phyloP scores from a whole-genome alignment of 2,113 vertebrate species.

The Bettongia penicillata region DNA sequence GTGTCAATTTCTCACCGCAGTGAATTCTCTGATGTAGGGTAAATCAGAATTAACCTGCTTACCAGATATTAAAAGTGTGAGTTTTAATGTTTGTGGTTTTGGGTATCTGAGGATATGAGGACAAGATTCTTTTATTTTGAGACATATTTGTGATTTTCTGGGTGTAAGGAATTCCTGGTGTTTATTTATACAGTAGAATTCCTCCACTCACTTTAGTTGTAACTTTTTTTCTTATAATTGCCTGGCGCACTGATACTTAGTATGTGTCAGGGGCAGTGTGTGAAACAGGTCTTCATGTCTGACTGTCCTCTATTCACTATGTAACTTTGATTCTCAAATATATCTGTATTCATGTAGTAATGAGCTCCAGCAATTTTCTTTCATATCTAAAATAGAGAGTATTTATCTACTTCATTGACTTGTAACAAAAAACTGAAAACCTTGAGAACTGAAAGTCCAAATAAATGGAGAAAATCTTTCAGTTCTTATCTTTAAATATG shows the following conservation, averaged over 20 bases:
- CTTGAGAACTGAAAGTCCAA: background rate
- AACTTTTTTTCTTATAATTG: background rate
- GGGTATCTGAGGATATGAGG: background rate
- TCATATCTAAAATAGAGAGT: background rate
- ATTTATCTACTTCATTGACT: background rate
- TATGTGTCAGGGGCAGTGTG: background rate
- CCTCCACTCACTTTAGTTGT: background rate
- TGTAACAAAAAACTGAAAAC: background rate
- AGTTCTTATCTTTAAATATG: background rate
- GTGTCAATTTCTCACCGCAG: background rate
- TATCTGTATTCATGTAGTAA: background rate
- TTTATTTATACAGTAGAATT: background rate
- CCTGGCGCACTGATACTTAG: background rate
- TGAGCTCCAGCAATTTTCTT: background rate
- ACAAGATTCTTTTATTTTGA: background rate
- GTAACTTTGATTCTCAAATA: background rate
- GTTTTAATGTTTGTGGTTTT: background rate
- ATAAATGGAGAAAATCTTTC: background rate
- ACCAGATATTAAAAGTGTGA: background rate
- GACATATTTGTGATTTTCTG: background rate
- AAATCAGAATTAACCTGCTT: background rate
- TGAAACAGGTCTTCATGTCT: background rate
- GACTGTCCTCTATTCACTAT: background rate
- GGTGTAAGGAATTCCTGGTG: background rate
- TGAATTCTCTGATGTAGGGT: background rate